These are phyloP conservation scores for Gallinago undulata DNA, from an alignment of 2,113 vertebrate genomes.

Conservation along the genomic window DNA sequence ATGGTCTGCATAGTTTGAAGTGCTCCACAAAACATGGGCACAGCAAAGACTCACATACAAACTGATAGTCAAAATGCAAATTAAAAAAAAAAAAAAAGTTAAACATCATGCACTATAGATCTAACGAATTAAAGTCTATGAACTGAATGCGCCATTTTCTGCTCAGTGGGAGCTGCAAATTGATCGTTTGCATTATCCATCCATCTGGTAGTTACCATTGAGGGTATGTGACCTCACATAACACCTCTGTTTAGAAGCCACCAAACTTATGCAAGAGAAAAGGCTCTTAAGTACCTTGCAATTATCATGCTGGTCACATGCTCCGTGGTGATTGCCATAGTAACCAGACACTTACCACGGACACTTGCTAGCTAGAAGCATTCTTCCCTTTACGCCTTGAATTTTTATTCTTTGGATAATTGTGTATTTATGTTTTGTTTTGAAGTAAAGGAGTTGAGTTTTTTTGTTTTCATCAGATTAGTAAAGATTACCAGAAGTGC, in stretches of 20 bases:
- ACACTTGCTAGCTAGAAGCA: constrained; percentile 3
- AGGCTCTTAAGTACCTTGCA: not conserved
- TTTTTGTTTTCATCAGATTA: not conserved
- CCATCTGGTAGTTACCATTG: not conserved
- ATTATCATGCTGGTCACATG: constrained; percentile 31
- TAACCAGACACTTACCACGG: constrained; percentile 52
- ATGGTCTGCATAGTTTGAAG: not conserved
- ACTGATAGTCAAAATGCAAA: rapidly evolving
- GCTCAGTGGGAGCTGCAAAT: constrained; percentile 19
- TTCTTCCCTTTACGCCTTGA: not conserved
- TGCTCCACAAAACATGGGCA: rapidly evolving
- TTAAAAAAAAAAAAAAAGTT: not conserved
- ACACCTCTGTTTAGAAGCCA: not conserved
- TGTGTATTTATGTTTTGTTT: not conserved
- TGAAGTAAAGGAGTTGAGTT: not conserved
- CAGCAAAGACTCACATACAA: not conserved
- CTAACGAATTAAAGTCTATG: constrained; percentile 1
- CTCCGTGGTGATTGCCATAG: constrained; percentile 40
- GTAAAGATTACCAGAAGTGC: not conserved
- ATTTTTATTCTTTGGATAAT: not conserved
- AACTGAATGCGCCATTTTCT: not conserved
- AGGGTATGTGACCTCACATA: not conserved
- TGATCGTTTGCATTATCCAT: not conserved
- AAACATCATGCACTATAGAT: not conserved
- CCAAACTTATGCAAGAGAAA: not conserved